Evolutionary conservation across 2,797 vertebrate genomes (phyloP), one percentile per base, ranked within the genome.

Genomic region (Rhinella marina): DNA sequence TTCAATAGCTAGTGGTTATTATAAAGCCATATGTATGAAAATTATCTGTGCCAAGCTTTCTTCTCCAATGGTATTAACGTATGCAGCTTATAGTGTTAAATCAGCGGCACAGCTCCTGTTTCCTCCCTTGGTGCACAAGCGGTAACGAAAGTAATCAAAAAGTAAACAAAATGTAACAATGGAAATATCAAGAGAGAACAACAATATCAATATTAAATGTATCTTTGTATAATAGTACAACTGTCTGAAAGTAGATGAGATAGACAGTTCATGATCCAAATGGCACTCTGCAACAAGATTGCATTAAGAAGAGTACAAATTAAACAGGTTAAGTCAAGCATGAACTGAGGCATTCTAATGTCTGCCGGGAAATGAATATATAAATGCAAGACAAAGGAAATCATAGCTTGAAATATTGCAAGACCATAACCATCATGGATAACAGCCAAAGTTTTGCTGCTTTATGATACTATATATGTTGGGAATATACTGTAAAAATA

Each of bases 281-380:
- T 75, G 68, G 70, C 54, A 59, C 41, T 73, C 70, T 59, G 23
- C 82, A 50, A 41, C 59, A 85, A 61, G 32, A 85, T 41, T 73
- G 57, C 56, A 85, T 84, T 76, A 85, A 85, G 72, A 23, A 85
- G 23, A 85, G 70, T 57, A 85, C 83, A 85, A 85, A 85, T 85
- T 76, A 85, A 85, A 41, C 32, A 62, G 72, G 73, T 23, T 32
- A 76, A 85, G 70, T 52, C 83, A 85, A 85, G 83, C 83, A 76
- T 85, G 73, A 85, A 73, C 52, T 72, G 41, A 85, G 70, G 73
- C 70, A 85, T 85, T 76, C 23, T 75, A 41, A 32, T 10, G 32
- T 85, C 83, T 75, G n/a, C 62, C n/a, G 83, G 83, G 83, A 85
- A 85, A 85, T 85, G 72, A 85, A 85, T 76, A 85, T 76, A 85